Evolutionary conservation across 2,888 invertebrate species (phyloP).

Genomic region (Leistus spinibarbis): DNA sequence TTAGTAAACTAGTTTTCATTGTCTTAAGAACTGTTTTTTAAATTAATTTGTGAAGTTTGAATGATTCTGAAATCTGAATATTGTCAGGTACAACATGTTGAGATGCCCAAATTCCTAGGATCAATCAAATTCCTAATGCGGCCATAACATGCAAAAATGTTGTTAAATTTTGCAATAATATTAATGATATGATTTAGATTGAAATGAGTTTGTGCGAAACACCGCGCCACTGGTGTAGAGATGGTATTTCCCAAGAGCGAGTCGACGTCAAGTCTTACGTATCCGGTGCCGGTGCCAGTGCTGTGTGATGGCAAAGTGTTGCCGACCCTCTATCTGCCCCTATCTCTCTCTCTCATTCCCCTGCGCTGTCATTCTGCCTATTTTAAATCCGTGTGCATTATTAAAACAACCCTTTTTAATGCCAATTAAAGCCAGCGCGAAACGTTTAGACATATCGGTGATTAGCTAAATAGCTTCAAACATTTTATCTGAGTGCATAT

Average conservation of each 20-base stretch:
- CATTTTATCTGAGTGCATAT: background rate
- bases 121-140: too few species aligned
- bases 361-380: background rate
- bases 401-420: conserved; percentile 55
- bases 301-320: conserved; percentile 1
- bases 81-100: too few species aligned
- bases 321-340: background rate
- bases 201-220: background rate
- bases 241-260: background rate
- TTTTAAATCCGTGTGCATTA: conserved; percentile 52
- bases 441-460: conserved; percentile 51
- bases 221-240: conserved; percentile 2
- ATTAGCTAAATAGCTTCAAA: conserved; percentile 43
- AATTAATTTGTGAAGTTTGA: too few species aligned
- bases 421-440: conserved; percentile 52
- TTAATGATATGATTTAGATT: background rate
- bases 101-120: too few species aligned
- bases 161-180: too few species aligned
- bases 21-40: too few species aligned
- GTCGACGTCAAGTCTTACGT: conserved; percentile 24
- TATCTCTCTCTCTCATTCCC: background rate
- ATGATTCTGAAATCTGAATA: too few species aligned
- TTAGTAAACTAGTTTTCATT: too few species aligned
- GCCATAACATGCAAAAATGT: too few species aligned
- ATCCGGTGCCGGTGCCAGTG: background rate